Evolutionary conservation across 2,888 invertebrate genomes (phyloP).

Genomic region (Myathropa florea): DNA sequence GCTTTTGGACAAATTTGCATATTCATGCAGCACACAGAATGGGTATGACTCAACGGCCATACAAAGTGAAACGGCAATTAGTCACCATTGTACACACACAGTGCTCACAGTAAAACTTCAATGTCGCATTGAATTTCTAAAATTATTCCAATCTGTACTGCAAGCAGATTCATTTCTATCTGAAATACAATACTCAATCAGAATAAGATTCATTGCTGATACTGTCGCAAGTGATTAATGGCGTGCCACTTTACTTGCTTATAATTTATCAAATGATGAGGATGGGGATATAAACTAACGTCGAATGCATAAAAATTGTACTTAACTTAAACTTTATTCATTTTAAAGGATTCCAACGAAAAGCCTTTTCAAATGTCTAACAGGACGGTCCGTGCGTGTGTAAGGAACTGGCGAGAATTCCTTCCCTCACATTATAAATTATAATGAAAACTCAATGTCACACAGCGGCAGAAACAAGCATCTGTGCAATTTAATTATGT

Average conservation of each 20-base stretch:
- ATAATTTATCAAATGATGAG: not conserved
- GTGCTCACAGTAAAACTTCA: slow-evolving; percentile 6
- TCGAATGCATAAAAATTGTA: slow-evolving; percentile 9
- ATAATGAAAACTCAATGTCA: slow-evolving; percentile 69
- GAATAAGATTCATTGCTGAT: slow-evolving; percentile 7
- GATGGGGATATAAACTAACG: slow-evolving; percentile 16
- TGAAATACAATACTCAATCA: slow-evolving; percentile 52
- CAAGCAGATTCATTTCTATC: slow-evolving; percentile 9
- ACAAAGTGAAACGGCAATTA: slow-evolving; percentile 39
- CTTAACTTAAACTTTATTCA: slow-evolving; percentile 12
- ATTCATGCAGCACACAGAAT: not conserved
- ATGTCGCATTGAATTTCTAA: slow-evolving; percentile 41
- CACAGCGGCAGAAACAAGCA: slow-evolving; percentile 22
- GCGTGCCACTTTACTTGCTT: slow-evolving; percentile 22
- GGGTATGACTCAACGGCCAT: not conserved
- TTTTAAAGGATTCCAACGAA: slow-evolving; percentile 15
- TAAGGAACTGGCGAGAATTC: slow-evolving; percentile 62
- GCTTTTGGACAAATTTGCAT: slow-evolving; percentile 41
- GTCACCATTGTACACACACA: slow-evolving; percentile 45
- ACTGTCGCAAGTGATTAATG: slow-evolving; percentile 31
- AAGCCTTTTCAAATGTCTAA: slow-evolving; percentile 63
- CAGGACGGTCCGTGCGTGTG: slow-evolving; percentile 40
- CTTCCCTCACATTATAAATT: slow-evolving; percentile 68
- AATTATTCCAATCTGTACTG: slow-evolving; percentile 21
- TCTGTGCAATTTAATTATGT: slow-evolving; percentile 70